Base-by-base conservation (phyloP, 2,888 invertebrate species). In the Cerceris ruficornis region DNA sequence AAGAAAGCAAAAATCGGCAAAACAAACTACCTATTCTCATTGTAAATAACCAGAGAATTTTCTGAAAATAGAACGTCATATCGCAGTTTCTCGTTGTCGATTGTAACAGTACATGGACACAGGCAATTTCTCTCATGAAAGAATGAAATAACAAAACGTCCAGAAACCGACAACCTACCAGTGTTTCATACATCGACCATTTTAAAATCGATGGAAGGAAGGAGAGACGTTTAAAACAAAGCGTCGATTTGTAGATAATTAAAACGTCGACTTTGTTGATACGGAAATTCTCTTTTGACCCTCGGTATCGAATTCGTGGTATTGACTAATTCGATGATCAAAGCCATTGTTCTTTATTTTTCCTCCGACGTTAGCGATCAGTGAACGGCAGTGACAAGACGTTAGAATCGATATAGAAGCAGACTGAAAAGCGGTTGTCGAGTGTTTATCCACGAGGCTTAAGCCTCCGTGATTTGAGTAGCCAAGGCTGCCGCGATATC, bases 371-470 rank as follows among this genome's bases (percentile, higher is more conserved):
- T 68, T 68, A 65, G 17, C 28, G 64, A 77, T 71, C 78, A 54
- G 46, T 39, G 13, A 62, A 57, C 65, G 80, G 49, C 69, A 75
- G 75, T 82, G 77, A 84, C 81, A 79, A 87, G 83, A 80, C 71
- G 75, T 43, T 67, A 59, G 68, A 83, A 87, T 88, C 87, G 89
- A 89, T 89, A 79, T 70, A 85, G 69, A 62, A 79, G 68, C 62
- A 79, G 75, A 80, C 79, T 84, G 85, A 79, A 87, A 87, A 84
- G 71, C 69, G 65, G 76, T 43, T 59, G 69, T 66, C 55, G 64
- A 86, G 85, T 89, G 86, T 89, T 89, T 88, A 89, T 86, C 86
- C 81, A 81, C 66, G 85, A 83, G 80, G 80, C 68, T 73, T 88
- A 83, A 87, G 88, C 88, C 78, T 83, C 86, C 79, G 80, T 85